Conservation (phyloP, 2,113 vertebrate genomes). For the Passerina amoena region DNA sequence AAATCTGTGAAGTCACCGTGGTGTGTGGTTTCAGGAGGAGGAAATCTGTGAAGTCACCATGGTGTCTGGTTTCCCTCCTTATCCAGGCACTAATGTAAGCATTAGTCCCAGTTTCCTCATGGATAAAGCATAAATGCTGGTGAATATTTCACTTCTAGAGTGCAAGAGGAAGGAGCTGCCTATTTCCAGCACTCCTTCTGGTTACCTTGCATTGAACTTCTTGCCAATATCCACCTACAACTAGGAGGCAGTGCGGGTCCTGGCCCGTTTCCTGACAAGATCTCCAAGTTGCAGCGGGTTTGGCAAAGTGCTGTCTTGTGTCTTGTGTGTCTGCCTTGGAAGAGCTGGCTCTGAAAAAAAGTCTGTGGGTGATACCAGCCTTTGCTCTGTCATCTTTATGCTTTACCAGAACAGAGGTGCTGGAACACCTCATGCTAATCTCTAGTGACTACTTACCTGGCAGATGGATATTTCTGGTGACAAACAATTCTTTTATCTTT, state of each 20-base stretch:
- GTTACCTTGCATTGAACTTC: not conserved
- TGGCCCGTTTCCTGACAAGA: slow-evolving; percentile 15
- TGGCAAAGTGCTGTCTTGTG: not conserved
- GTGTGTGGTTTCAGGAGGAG: not conserved
- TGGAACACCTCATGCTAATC: not conserved
- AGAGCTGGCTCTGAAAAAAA: not conserved
- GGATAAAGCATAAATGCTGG: not conserved
- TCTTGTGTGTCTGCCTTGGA: not conserved
- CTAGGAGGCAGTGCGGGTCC: not conserved
- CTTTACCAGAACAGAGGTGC: not conserved
- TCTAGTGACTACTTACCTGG: not conserved
- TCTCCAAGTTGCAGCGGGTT: not conserved
- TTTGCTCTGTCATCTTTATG: not conserved
- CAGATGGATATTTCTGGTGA: not conserved
- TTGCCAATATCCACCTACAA: slow-evolving; percentile 36
- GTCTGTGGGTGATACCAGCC: not conserved
- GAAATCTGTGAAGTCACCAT: not conserved
- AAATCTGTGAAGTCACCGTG: not conserved
- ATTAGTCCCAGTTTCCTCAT: not conserved
- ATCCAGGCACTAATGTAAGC: not conserved
- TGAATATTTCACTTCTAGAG: not conserved
- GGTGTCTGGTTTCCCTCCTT: not conserved
- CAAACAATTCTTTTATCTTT: not conserved
- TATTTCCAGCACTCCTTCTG: slow-evolving; percentile 6
- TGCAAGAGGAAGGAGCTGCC: not conserved